Conservation (phyloP, 2,888 invertebrate genomes). For the Adelognathus sp. region DNA sequence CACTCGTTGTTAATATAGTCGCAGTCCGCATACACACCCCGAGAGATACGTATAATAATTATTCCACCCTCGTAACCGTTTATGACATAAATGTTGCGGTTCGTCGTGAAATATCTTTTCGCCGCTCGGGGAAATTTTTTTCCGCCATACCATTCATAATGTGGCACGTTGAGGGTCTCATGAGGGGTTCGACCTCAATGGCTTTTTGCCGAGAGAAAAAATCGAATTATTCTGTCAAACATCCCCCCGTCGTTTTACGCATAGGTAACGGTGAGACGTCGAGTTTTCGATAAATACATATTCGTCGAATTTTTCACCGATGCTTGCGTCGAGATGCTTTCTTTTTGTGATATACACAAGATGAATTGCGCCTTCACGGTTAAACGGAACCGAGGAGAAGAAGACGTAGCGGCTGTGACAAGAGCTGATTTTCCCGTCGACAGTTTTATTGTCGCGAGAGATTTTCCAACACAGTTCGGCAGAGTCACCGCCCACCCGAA, state of each 20-base stretch:
- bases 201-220: background rate
- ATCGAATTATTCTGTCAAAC: background rate
- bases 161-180: background rate
- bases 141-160: background rate
- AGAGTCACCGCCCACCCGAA: constrained; percentile 35
- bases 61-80: background rate
- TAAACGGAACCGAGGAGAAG: constrained; percentile 14
- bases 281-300: background rate
- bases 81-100: background rate
- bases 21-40: background rate
- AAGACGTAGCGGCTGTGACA: background rate
- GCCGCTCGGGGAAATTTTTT: background rate
- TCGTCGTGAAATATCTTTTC: background rate
- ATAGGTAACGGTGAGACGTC: background rate
- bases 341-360: constrained; percentile 9
- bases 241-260: background rate
- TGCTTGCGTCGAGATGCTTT: background rate
- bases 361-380: constrained; percentile 15
- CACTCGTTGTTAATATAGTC: background rate
- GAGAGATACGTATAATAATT: background rate
- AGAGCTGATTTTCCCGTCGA: constrained; percentile 30
- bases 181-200: background rate
- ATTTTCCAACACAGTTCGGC: constrained; percentile 15
- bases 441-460: constrained; percentile 44
- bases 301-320: background rate